phyloP scores from a whole-genome alignment of 37 sponge, comb jelly and placozoan species.

The Petrosia ficiformis region DNA sequence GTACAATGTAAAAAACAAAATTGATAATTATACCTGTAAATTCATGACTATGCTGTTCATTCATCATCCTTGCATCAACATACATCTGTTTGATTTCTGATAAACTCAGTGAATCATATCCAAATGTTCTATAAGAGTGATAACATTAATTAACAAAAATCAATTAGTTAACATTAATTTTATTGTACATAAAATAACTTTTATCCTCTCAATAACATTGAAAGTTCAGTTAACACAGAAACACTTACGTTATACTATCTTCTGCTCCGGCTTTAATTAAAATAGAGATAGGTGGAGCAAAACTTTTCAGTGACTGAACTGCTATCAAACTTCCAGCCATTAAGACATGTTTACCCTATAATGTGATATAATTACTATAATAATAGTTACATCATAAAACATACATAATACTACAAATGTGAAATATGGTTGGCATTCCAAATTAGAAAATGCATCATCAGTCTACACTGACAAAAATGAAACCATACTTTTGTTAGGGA shows the following conservation, averaged over 20 bases:
- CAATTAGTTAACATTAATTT: too few relatives aligned
- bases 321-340: slow-evolving; percentile 30
- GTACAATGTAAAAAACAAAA: too few relatives aligned
- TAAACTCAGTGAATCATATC: slow-evolving; percentile 34
- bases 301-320: slow-evolving; percentile 30
- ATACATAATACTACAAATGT: not conserved
- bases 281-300: slow-evolving; percentile 54
- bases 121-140: slow-evolving; percentile 51
- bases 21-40: slow-evolving; percentile 48
- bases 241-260: slow-evolving; percentile 75
- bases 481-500: too few relatives aligned
- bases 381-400: not conserved
- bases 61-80: slow-evolving; percentile 23
- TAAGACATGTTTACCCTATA: slow-evolving; percentile 51
- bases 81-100: slow-evolving; percentile 33
- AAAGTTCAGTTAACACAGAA: too few relatives aligned
- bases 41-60: slow-evolving; percentile 39
- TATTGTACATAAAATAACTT: too few relatives aligned
- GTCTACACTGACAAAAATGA: too few relatives aligned
- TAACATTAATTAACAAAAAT: not conserved
- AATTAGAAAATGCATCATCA: too few relatives aligned
- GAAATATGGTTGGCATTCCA: too few relatives aligned
- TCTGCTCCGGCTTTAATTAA: slow-evolving; percentile 61
- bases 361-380: not conserved
- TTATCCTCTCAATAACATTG: too few relatives aligned